Evolutionary conservation across 2,888 invertebrate genomes (phyloP).

Genomic region (Polymixis lichenea): DNA sequence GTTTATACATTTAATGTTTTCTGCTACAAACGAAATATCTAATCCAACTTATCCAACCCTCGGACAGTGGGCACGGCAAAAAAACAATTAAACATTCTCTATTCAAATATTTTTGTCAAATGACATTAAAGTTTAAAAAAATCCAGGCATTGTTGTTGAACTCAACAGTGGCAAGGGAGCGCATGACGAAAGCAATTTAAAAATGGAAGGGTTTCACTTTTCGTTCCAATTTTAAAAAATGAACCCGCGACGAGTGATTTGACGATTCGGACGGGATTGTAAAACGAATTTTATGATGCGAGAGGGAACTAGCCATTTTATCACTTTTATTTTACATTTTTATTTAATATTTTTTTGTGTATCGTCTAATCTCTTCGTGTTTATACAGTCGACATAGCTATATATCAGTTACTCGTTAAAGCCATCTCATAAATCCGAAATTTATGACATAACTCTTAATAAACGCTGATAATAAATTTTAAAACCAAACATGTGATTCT

Average conservation of each 20-base stretch:
- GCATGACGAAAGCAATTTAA: slow-evolving; percentile 89
- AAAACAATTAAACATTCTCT: slow-evolving; percentile 56
- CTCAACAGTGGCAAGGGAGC: slow-evolving; percentile 85
- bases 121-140: slow-evolving; percentile 72
- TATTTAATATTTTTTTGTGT: slow-evolving; percentile 49
- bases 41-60: slow-evolving; percentile 11
- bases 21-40: slow-evolving; percentile 4
- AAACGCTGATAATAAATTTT: slow-evolving; percentile 64
- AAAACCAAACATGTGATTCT: slow-evolving; percentile 70
- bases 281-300: slow-evolving; percentile 82
- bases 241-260: slow-evolving; percentile 87
- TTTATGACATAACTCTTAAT: slow-evolving; percentile 70
- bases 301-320: slow-evolving; percentile 74
- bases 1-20: not conserved
- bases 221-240: slow-evolving; percentile 89
- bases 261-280: slow-evolving; percentile 87
- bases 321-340: slow-evolving; percentile 49
- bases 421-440: slow-evolving; percentile 62
- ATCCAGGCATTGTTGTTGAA: slow-evolving; percentile 74
- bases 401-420: slow-evolving; percentile 66
- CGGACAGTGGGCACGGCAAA: slow-evolving; percentile 19
- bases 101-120: slow-evolving; percentile 73
- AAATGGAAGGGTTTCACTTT: slow-evolving; percentile 89
- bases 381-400: slow-evolving; percentile 55
- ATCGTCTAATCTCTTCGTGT: slow-evolving; percentile 57